Conservation (phyloP, 2,797 vertebrate genomes). For the Ciconia nigra region DNA sequence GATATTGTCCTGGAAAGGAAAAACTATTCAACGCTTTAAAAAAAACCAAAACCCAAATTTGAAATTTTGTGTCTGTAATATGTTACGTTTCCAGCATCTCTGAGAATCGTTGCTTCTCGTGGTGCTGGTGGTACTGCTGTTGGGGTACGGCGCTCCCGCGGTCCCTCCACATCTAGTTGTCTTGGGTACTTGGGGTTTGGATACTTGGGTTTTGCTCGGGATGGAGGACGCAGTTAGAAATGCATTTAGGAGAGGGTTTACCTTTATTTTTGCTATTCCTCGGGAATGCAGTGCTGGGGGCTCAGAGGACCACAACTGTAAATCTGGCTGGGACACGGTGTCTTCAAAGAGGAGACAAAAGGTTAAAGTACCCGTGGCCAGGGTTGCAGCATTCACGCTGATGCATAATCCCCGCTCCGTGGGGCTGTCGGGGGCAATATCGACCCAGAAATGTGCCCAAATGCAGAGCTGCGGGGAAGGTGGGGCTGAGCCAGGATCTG, state of each 20-base stretch:
- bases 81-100: background rate
- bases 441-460: background rate
- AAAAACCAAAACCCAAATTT: background rate
- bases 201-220: background rate
- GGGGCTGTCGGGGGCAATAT: no score
- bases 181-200: background rate
- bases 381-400: background rate
- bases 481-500: background rate
- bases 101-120: background rate
- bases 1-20: background rate
- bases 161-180: background rate
- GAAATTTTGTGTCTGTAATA: background rate
- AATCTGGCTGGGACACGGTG: background rate
- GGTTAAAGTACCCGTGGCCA: background rate
- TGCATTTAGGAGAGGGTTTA: background rate
- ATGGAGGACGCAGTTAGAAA: background rate
- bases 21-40: background rate
- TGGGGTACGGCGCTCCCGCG: rapidly evolving
- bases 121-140: background rate
- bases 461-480: background rate
- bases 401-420: background rate
- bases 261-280: background rate
- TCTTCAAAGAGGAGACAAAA: background rate
- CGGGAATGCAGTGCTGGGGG: background rate
- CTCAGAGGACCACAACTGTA: background rate